Evolutionary conservation across 2,888 invertebrate species (phyloP).

Genomic region (Platerodrilus igneus): DNA sequence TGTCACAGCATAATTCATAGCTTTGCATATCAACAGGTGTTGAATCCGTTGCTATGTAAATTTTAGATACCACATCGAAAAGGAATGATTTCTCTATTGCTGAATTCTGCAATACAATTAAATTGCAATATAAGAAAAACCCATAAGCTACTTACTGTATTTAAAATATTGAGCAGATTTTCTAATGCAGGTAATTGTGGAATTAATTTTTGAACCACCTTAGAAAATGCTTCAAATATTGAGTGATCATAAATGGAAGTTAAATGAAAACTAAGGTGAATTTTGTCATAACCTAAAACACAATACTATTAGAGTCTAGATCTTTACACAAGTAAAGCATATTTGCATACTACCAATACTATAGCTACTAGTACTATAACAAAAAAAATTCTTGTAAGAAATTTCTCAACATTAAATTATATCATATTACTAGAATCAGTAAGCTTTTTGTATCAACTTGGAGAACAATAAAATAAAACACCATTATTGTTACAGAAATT

Average conservation of each 20-base stretch:
- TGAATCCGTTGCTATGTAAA: conserved; percentile 99
- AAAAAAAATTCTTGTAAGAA: no score
- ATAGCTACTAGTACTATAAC: no score
- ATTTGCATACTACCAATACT: no score
- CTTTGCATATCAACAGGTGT: conserved; percentile 99
- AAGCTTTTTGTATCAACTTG: no score
- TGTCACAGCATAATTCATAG: conserved; percentile 99
- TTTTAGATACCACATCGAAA: conserved; percentile 98
- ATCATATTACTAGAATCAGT: no score
- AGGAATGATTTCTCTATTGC: conserved; percentile 99
- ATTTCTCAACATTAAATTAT: no score
- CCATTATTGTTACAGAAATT: no score
- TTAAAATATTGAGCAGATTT: conserved; percentile 94
- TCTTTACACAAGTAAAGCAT: no score
- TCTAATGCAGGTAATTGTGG: conserved; percentile 95
- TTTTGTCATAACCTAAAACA: conserved; percentile 67
- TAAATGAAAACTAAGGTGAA: conserved; percentile 89
- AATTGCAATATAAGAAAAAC: conserved; percentile 7
- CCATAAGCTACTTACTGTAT: conserved; percentile 68
- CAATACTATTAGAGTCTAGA: no score
- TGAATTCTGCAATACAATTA: conserved; percentile 70
- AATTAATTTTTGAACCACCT: conserved; percentile 98
- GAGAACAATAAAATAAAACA: no score
- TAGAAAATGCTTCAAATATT: conserved; percentile 99
- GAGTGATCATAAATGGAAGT: conserved; percentile 99